Evolutionary conservation across 2,888 invertebrate species (phyloP).

Genomic region (Tetanocera ferruginea): DNA sequence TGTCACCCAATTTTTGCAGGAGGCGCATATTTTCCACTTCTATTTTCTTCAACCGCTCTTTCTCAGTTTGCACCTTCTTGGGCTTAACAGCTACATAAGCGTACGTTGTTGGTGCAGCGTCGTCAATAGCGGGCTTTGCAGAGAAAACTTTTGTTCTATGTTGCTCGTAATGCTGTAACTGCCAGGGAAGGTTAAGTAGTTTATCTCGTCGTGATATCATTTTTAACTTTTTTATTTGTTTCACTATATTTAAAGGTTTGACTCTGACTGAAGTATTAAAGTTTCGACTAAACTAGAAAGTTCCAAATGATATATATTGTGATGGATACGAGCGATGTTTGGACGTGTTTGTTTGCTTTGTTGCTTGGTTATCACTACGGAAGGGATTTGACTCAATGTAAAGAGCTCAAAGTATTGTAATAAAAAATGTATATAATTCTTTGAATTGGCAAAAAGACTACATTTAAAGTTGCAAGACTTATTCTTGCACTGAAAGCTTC

Average conservation of each 20-base stretch:
- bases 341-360: constrained; percentile 27
- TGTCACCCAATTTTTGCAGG: constrained; percentile 76
- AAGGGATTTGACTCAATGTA: too few relatives aligned
- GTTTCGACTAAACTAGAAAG: neutral
- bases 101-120: constrained; percentile 74
- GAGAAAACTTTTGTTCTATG: constrained; percentile 78
- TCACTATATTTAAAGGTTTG: neutral
- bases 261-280: neutral
- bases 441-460: too few relatives aligned
- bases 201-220: constrained; percentile 82
- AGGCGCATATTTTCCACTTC: constrained; percentile 79
- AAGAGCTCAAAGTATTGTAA: too few relatives aligned
- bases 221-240: neutral
- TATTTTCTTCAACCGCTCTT: constrained; percentile 76
- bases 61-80: constrained; percentile 79
- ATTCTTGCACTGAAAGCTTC: too few relatives aligned
- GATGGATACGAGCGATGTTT: neutral
- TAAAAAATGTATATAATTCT: too few relatives aligned
- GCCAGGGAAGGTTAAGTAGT: constrained; percentile 79
- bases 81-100: constrained; percentile 78
- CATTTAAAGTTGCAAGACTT: too few relatives aligned
- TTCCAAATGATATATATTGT: too few relatives aligned
- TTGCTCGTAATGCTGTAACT: constrained; percentile 77
- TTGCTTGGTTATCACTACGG: constrained; percentile 47
- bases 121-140: constrained; percentile 79